These are phyloP conservation scores for Halocaridina rubra DNA, from an alignment of 2,888 invertebrate species.

Conservation along the genomic window DNA sequence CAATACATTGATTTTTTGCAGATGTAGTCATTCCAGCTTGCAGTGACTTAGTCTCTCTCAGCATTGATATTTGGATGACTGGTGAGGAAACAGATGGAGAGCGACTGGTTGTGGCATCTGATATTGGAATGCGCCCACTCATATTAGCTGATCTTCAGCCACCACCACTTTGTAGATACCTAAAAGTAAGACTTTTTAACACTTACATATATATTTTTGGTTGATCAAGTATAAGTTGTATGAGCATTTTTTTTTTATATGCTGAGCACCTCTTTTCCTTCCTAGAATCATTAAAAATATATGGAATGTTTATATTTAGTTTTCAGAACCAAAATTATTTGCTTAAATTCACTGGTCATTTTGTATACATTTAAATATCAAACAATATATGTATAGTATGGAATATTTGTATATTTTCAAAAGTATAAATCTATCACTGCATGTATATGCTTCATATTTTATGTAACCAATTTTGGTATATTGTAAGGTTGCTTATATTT, in stretches of 20 bases:
- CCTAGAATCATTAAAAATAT: neutral
- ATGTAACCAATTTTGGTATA: neutral
- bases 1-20: constrained; percentile 75
- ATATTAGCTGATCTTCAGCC: constrained; percentile 91
- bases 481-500: neutral
- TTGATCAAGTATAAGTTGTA: too few species aligned
- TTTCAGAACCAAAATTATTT: neutral
- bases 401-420: neutral
- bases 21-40: constrained; percentile 74
- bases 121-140: constrained; percentile 87
- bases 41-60: constrained; percentile 77
- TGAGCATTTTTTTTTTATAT: too few species aligned
- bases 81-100: constrained; percentile 88
- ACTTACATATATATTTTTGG: too few species aligned
- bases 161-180: constrained; percentile 86
- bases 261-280: too few species aligned
- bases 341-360: neutral
- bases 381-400: too few species aligned
- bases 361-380: too few species aligned
- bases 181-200: constrained; percentile 86
- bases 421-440: neutral
- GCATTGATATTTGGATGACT: constrained; percentile 88
- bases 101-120: constrained; percentile 84
- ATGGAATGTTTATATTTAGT: neutral
- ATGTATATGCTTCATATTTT: neutral